Conservation (phyloP, 2,888 invertebrate genomes). For the Dynastes tityus region DNA sequence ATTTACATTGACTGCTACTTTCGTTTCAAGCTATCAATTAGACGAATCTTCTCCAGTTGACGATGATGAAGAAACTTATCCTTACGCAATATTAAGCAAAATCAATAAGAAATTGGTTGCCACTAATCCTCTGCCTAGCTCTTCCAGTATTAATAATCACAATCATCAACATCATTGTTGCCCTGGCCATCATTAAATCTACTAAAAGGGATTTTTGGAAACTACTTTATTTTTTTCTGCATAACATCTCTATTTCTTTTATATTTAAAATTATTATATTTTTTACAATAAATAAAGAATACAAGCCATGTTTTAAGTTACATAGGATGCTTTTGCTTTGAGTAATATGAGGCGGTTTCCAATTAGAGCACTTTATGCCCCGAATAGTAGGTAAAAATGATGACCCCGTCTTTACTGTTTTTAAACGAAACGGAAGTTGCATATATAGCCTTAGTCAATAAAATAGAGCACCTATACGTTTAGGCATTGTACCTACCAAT, state of each 20-base stretch:
- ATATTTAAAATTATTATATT: slow-evolving; percentile 3
- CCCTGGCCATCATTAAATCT: slow-evolving; percentile 53
- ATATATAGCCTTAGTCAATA: too few species aligned
- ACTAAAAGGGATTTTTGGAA: not conserved
- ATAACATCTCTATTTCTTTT: not conserved
- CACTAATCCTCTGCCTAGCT: slow-evolving; percentile 39
- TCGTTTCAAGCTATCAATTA: slow-evolving; percentile 73
- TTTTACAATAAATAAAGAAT: too few species aligned
- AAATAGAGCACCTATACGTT: too few species aligned
- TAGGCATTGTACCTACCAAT: too few species aligned
- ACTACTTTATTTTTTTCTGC: not conserved
- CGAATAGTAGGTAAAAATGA: too few species aligned
- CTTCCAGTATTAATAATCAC: slow-evolving; percentile 47
- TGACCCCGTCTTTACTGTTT: too few species aligned
- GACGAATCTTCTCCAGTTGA: slow-evolving; percentile 81
- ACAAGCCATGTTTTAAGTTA: too few species aligned
- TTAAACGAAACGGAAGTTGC: too few species aligned
- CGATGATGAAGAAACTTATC: slow-evolving; percentile 72
- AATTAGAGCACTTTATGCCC: too few species aligned
- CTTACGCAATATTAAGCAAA: slow-evolving; percentile 79
- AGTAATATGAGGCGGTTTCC: too few species aligned
- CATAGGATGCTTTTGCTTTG: too few species aligned
- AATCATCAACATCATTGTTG: slow-evolving; percentile 55
- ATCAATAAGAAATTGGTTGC: slow-evolving; percentile 66
- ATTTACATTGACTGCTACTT: not conserved